Evolutionary conservation across 92 coral and sea anemone species (phyloP).

Genomic region (Parazoanthus darwini): DNA sequence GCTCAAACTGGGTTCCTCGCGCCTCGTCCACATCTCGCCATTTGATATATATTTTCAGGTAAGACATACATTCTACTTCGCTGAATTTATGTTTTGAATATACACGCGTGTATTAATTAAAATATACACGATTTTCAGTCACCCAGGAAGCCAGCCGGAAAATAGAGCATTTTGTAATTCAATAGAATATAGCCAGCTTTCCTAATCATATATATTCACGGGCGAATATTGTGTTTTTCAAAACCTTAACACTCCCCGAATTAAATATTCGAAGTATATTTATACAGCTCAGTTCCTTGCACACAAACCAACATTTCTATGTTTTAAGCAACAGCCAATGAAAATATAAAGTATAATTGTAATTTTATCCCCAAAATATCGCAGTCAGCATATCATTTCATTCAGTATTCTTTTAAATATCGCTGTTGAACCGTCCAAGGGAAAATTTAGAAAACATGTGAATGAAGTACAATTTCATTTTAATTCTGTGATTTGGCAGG

Average conservation of each 20-base stretch:
- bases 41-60: slow-evolving; percentile 88
- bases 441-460: too few species aligned
- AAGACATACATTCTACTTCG: slow-evolving; percentile 20
- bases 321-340: not conserved
- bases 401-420: not conserved
- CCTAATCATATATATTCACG: not conserved
- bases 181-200: not conserved
- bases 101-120: slow-evolving; percentile 22
- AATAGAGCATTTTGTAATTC: not conserved
- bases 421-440: not conserved
- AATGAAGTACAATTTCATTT: not conserved
- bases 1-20: slow-evolving; percentile 72
- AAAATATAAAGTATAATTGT: not conserved
- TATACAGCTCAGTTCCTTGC: not conserved
- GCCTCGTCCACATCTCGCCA: slow-evolving; percentile 76
- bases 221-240: not conserved
- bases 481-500: not conserved
- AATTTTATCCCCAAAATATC: slow-evolving; percentile 16
- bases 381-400: not conserved
- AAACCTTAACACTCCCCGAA: not conserved
- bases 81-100: slow-evolving; percentile 20
- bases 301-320: not conserved
- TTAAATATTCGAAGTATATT: slow-evolving; percentile 5
- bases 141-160: slow-evolving; percentile 26
- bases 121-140: not conserved